Base-by-base conservation (phyloP, 2,888 invertebrate genomes). In the Salticus scenicus region DNA sequence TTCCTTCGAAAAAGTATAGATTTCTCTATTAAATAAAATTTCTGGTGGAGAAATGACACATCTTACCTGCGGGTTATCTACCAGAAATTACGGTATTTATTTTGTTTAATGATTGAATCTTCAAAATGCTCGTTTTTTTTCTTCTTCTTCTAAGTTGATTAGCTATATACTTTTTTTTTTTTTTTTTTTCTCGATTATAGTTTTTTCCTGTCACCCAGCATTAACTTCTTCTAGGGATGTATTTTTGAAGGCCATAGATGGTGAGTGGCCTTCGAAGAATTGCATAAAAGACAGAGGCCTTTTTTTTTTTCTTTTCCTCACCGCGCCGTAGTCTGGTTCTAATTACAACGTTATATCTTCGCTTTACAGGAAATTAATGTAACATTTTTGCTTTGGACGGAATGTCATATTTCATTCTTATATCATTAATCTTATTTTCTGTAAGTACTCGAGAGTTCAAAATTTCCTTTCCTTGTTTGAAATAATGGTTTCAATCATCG, bases 231-330 rank as follows among this genome's bases (percentile, higher is more conserved):
- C 42, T 47, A 17, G 57, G 57, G 73, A 73, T 51, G 28, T 20
- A 17, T 67, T 66, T 31, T 33, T 42, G 80, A 80, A 80, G 73
- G 80, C 66, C 80, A 73, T 8, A 47, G 51, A 80, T 66, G 72
- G 67, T 80, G 73, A 73, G 37, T 67, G 71, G 71, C 80, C 80
- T 80, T 80, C 80, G 72, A 41, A 33, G 73, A 66, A 67, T 41
- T 31, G 70, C 47, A 66, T n/a, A 27, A 42, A 27, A 28, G n/a
- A 67, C 67, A 67, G 51, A 51, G 73, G 67, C 20, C 47, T 47
- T 63, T 70, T 66, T 73, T 17, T 47, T 64, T 31, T 51, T 10
- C n/a, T n/a, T n/a, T n/a, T n/a, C n/a, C n/a, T n/a, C n/a, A n/a
- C n/a, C n/a, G n/a, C 66, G 27, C 8, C 20, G 67, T 47, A 47